Percentiles rank a stretch among this genome's conserved stretches.
Evolutionary conservation across 2,888 invertebrate species (phyloP).

Genomic region (Folsomia manolachei): DNA sequence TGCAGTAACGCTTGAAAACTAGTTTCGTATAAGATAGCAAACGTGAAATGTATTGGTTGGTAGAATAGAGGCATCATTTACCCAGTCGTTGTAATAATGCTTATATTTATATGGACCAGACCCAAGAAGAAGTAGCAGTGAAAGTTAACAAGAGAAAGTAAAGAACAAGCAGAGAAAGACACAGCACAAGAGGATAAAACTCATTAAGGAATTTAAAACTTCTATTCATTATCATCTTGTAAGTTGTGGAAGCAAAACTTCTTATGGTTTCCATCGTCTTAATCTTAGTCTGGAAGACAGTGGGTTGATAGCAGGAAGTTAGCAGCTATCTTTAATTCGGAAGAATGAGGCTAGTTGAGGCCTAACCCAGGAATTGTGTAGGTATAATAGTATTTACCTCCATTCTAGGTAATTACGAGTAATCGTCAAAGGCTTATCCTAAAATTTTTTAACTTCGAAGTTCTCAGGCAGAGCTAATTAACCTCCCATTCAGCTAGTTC

Average conservation of each 20-base stretch:
- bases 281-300: constrained; percentile 4
- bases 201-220: constrained; percentile 25
- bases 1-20: neutral
- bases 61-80: neutral
- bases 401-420: constrained; percentile 10
- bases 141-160: neutral
- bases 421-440: too few species aligned
- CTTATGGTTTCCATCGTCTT: neutral
- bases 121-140: neutral
- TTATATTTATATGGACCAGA: neutral
- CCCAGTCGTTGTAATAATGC: neutral
- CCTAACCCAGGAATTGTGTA: too few species aligned
- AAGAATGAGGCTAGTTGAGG: too few species aligned
- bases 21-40: neutral
- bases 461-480: too few species aligned
- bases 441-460: too few species aligned
- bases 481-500: too few species aligned
- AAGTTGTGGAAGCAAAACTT: constrained; percentile 3
- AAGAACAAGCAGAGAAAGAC: neutral
- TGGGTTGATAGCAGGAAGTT: neutral
- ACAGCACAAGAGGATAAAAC: neutral
- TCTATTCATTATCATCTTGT: constrained; percentile 20
- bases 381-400: constrained; percentile 20
- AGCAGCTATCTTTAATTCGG: neutral
- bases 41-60: too few species aligned